Evolutionary conservation across 2,113 vertebrate genomes (phyloP).

Genomic region (Heterochromis multidens): DNA sequence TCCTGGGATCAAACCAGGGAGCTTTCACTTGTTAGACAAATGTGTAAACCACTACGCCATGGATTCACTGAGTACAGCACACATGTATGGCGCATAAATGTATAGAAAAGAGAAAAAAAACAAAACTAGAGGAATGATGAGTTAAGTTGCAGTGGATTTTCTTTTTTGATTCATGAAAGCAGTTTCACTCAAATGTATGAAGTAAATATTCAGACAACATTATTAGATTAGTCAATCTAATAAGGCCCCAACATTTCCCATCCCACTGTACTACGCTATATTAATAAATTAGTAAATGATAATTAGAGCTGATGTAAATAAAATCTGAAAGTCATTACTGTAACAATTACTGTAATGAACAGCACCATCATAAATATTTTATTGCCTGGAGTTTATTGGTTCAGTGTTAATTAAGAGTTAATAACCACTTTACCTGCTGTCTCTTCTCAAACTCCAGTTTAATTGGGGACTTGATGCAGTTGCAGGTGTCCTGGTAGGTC

Average conservation of each 20-base stretch:
- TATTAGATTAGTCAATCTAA: neutral
- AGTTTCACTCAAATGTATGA: neutral
- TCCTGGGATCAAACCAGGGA: neutral
- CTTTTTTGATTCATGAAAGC: neutral
- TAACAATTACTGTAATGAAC: neutral
- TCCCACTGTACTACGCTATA: neutral
- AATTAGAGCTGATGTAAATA: neutral
- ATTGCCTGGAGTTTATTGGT: neutral
- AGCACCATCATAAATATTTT: neutral
- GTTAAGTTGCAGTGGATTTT: neutral
- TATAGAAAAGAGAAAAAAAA: neutral
- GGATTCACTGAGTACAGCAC: neutral
- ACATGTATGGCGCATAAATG: neutral
- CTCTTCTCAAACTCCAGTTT: conserved; percentile 97
- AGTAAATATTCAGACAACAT: neutral
- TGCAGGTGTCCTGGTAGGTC: conserved; percentile 95
- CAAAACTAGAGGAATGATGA: neutral
- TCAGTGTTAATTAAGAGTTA: neutral
- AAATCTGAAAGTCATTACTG: neutral
- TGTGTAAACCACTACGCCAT: neutral
- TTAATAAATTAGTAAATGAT: neutral
- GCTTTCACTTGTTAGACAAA: neutral
- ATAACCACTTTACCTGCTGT: conserved; percentile 83
- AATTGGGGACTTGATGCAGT: conserved; percentile 97
- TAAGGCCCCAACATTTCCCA: neutral